phyloP scores from a whole-genome alignment of 2,797 vertebrate genomes.

The Sternotherus odoratus region DNA sequence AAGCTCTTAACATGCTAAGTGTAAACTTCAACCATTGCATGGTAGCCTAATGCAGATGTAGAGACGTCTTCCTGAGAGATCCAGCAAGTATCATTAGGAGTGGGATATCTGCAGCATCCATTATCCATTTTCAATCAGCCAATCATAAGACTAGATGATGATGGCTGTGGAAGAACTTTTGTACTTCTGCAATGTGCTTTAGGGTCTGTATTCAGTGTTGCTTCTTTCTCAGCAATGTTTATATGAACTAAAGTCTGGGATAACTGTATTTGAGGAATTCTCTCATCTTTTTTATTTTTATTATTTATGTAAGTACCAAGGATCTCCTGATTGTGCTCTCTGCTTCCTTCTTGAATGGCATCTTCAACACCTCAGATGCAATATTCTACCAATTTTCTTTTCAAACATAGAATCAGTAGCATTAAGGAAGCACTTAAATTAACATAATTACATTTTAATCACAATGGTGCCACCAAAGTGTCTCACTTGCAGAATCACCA shows the following conservation, averaged over 20 bases:
- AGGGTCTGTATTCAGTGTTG: not conserved
- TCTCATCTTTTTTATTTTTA: not conserved
- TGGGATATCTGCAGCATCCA: not conserved
- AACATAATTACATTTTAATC: not conserved
- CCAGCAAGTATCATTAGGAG: accelerated
- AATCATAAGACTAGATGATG: accelerated
- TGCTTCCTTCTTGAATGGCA: not conserved
- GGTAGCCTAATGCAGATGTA: not conserved
- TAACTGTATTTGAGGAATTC: not conserved
- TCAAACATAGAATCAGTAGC: not conserved
- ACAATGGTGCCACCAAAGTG: not conserved
- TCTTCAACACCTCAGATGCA: not conserved
- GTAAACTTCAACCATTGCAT: not conserved
- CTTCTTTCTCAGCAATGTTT: not conserved
- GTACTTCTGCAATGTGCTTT: not conserved
- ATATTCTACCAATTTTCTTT: accelerated
- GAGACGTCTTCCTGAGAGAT: not conserved
- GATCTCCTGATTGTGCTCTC: not conserved
- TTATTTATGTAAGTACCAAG: not conserved
- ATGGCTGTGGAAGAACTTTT: not conserved
- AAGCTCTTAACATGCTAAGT: not conserved
- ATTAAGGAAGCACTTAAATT: not conserved
- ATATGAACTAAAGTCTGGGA: not conserved
- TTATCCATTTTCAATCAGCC: not conserved
- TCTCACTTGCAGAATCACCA: not conserved